Percentiles rank a stretch among this genome's conserved stretches.
These are phyloP conservation scores for Agrypnus murinus DNA, from an alignment of 2,888 invertebrate genomes.

Conservation along the genomic window DNA sequence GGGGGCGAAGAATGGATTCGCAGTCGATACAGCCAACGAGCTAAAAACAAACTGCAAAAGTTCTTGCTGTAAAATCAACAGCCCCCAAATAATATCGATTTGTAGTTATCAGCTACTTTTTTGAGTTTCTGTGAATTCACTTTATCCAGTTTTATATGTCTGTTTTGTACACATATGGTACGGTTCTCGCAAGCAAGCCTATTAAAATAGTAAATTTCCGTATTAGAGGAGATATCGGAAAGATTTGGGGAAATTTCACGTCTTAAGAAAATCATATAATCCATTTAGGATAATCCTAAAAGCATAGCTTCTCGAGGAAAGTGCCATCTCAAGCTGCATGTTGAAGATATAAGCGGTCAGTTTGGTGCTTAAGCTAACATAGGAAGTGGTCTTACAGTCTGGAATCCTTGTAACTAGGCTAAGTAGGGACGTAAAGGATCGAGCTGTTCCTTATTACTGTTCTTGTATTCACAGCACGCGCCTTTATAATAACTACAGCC, in stretches of 20 bases:
- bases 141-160: conserved; percentile 10
- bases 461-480: conserved; percentile 40
- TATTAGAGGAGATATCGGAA: conserved; percentile 10
- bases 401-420: conserved; percentile 44
- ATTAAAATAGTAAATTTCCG: conserved; percentile 34
- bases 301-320: conserved; percentile 37
- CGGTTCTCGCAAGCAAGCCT: neutral
- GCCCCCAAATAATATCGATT: conserved; percentile 33
- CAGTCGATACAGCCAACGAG: conserved; percentile 37
- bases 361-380: conserved; percentile 42
- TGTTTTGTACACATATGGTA: neutral
- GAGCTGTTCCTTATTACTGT: conserved; percentile 37
- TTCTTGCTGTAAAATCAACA: conserved; percentile 37
- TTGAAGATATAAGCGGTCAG: conserved; percentile 44
- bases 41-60: conserved; percentile 40
- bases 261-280: conserved; percentile 32
- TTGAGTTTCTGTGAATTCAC: conserved; percentile 17
- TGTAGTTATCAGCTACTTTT: conserved; percentile 29
- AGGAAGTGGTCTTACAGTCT: conserved; percentile 45
- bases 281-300: conserved; percentile 42
- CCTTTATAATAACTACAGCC: conserved; percentile 39
- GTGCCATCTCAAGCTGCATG: conserved; percentile 38
- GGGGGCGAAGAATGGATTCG: conserved; percentile 34
- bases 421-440: conserved; percentile 37
- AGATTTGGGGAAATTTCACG: conserved; percentile 7